Percentiles rank a stretch among this genome's conserved stretches.
Evolutionary conservation across 2,113 vertebrate species (phyloP).

Genomic region (Orycteropus afer): DNA sequence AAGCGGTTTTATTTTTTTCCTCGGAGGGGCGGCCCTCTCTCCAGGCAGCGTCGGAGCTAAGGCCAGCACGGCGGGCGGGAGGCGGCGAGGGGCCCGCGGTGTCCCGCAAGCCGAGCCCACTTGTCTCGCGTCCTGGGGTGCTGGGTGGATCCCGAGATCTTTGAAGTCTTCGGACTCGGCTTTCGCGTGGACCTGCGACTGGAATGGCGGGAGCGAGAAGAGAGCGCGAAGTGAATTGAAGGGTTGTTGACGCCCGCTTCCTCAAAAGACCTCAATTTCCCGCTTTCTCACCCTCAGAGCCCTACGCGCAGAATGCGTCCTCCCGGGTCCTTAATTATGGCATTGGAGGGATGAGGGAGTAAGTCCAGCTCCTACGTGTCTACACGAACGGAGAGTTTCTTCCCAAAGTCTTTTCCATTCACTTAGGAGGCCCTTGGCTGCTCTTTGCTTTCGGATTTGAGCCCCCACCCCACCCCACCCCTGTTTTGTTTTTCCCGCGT

Average conservation of each 20-base stretch:
- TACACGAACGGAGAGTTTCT: neutral
- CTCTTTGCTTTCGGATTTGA: neutral
- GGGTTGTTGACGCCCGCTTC: neutral
- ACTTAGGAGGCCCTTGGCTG: neutral
- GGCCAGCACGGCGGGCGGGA: neutral
- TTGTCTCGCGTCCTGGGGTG: accelerated
- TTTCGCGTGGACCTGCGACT: neutral
- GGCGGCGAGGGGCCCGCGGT: too few relatives aligned
- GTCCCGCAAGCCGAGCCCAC: neutral
- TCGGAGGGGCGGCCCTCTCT: neutral
- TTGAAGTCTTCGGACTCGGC: neutral
- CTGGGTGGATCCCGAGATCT: neutral
- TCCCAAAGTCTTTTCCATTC: neutral
- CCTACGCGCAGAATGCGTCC: neutral
- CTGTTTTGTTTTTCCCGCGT: neutral
- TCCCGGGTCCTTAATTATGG: neutral
- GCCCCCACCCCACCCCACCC: neutral
- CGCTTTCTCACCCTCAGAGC: neutral
- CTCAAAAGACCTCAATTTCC: neutral
- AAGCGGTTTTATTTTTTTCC: neutral
- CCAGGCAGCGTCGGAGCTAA: neutral
- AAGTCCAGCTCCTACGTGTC: neutral
- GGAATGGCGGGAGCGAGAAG: too few relatives aligned
- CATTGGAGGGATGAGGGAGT: neutral
- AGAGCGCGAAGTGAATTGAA: neutral